These are phyloP conservation scores for Tridacna gigas DNA, from an alignment of 2,888 invertebrate genomes.

Conservation along the genomic window DNA sequence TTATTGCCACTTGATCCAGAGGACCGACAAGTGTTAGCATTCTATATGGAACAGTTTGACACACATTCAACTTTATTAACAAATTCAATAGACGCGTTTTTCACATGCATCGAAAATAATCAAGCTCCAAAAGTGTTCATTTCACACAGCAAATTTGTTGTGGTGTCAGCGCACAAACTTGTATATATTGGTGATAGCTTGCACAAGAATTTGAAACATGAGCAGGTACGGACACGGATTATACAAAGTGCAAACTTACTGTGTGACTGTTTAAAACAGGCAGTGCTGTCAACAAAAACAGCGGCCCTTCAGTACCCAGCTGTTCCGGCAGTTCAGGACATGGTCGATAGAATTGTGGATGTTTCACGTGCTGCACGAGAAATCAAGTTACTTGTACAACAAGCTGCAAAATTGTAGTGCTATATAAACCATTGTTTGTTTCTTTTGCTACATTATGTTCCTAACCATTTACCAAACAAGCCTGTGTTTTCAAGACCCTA, in stretches of 20 bases:
- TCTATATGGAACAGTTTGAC: constrained; percentile 94
- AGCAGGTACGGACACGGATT: constrained; percentile 89
- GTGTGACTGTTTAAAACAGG: constrained; percentile 86
- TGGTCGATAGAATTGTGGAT: constrained; percentile 95
- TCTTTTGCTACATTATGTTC: neutral
- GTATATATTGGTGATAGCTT: constrained; percentile 98
- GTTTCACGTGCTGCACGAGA: constrained; percentile 94
- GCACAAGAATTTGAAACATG: constrained; percentile 91
- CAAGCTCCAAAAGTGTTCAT: constrained; percentile 97
- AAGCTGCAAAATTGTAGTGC: constrained; percentile 75
- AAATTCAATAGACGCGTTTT: constrained; percentile 96
- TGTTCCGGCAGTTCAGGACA: constrained; percentile 94
- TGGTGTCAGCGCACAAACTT: constrained; percentile 96
- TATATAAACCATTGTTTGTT: neutral
- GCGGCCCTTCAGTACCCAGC: constrained; percentile 97
- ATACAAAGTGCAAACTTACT: constrained; percentile 81
- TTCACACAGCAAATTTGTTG: constrained; percentile 97
- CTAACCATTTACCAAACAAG: too few relatives aligned
- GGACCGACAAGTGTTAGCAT: constrained; percentile 93
- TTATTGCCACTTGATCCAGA: constrained; percentile 87
- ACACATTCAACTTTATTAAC: constrained; percentile 92
- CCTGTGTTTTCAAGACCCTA: too few relatives aligned
- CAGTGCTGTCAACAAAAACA: constrained; percentile 94
- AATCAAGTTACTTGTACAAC: constrained; percentile 87
- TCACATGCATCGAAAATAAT: constrained; percentile 95